Base-by-base conservation (phyloP, 2,888 invertebrate genomes). In the Hetaerina titia region DNA sequence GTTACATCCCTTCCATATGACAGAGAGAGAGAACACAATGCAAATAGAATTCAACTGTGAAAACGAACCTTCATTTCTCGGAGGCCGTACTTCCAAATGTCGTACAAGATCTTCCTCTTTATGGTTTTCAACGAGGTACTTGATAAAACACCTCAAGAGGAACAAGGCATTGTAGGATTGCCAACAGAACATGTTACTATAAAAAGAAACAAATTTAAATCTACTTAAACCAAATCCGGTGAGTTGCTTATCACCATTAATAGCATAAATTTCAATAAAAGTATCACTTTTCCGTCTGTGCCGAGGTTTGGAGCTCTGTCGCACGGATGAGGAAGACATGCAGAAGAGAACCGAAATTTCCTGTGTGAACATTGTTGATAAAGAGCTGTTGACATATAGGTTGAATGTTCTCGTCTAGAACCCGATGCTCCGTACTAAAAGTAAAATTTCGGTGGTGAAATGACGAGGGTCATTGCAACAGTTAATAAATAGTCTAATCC, bases 151-250 rank as follows among this genome's bases (percentile, higher is more conserved):
- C 96, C 99, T 97, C 95, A 99, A 98, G 58, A 99, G 98, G 96
- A 99, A 99, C 92, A 99, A 97, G 0, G 99, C 98, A 97, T 99
- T 99, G 97, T 98, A 99, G 0, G 99, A 98, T 97, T 99, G 99
- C 99, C 99, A 99, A 94, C 98, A 98, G 96, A 99, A 98, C 96
- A 98, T 97, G 96, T 98, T 97, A 96, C 98, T 98, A 96, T 95
- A 97, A 97, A 96, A 95, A 90, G 15, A 19, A 64, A 95, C 31
- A 60, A 60, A 45, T 88, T 19, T 22, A 69, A 11, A 87, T 4
- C 56, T 9, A 19, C 19, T n/a, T 58, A 60, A 25, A 64, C 25
- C 60, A 25, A 60, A 17, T 58, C 58, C 45, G 19, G 57, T 13
- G 6, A 17, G 15, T 57, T 58, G 13, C 56, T 45, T 90, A 90